phyloP scores from a whole-genome alignment of 2,888 invertebrate species.

The Tenthredo distinguenda region DNA sequence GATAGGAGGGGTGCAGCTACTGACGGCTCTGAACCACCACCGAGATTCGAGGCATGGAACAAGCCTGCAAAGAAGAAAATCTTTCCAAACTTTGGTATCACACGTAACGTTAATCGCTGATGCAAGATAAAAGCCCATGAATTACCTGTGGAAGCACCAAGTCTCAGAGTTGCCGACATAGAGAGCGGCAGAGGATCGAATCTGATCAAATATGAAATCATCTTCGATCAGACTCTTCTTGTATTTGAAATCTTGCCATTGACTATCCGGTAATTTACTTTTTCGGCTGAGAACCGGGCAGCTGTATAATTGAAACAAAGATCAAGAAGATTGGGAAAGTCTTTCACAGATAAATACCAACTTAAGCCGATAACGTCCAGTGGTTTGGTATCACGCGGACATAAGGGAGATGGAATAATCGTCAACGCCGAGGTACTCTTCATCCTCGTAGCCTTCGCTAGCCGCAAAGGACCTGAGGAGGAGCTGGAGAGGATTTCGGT shows the following conservation, averaged over 20 bases:
- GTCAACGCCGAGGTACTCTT: conserved; percentile 7
- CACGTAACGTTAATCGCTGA: background rate
- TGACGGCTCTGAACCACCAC: conserved; percentile 40
- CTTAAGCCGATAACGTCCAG: conserved; percentile 30
- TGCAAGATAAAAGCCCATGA: background rate
- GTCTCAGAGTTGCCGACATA: background rate
- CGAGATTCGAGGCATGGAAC: conserved; percentile 14
- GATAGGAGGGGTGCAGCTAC: conserved; percentile 59
- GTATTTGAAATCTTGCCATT: background rate
- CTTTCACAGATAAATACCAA: background rate
- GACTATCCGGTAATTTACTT: background rate
- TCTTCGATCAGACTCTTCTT: background rate
- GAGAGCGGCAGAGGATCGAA: background rate
- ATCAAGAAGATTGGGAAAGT: background rate
- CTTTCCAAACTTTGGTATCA: background rate
- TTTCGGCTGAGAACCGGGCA: background rate
- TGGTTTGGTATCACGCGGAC: conserved; percentile 18
- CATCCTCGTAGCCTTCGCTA: conserved; percentile 41
- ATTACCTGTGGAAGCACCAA: background rate
- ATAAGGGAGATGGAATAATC: background rate
- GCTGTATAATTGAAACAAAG: background rate
- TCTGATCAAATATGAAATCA: background rate
- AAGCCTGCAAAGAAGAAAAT: conserved; percentile 6
- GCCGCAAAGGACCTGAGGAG: conserved; percentile 31
- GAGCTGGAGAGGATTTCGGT: conserved; percentile 47